Evolutionary conservation across 2,888 invertebrate species (phyloP), one percentile per base, ranked within the genome.

Genomic region (Chromoteleia sp.): DNA sequence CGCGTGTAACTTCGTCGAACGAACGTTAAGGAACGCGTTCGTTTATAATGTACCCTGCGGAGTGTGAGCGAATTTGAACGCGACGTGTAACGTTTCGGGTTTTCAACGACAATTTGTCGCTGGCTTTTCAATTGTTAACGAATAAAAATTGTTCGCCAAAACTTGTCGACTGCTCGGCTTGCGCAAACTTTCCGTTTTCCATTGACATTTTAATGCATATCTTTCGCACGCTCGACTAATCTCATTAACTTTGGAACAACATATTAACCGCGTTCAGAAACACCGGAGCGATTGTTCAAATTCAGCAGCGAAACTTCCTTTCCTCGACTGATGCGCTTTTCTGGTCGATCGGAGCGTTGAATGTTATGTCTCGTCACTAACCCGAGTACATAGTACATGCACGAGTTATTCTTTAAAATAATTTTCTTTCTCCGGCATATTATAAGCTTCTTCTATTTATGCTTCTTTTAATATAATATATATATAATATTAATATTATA

Each of bases 181-280:
- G n/a, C n/a, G 2, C 12, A 25, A 58, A 25, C 21, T 21, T 25
- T 25, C 3, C 25, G 21, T 50, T 63, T 63, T 29, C 1, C 19
- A 41, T 12, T 25, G 65, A 52, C 41, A 54, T 54, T 52, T 67
- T 56, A 68, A 56, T 56, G 17, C 25, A 1, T 43, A 45, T 56
- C 52, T 21, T 14, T 33, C 7, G 52, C 30, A 48, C 15, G 15
- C 15, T 25, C 29, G 48, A 29, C 39, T 70, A 39, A 59, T 48
- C 48, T 58, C 58, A 70, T 70, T 70, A 70, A 70, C 48, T 70
- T 70, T 70, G 59, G 25, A 58, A 45, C 68, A 36, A 58, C 70
- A 70, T 30, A 70, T 70, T 70, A 58, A 48, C 48, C 58, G 25
- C 39, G 70, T 39, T 70, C 48, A 29, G 48, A 39, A 45, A 45